A percentile compares a stretch with the other conserved stretches of the same genome.
Evolutionary conservation across 2,113 vertebrate species (phyloP).

Genomic region (Paedocypris sp.): DNA sequence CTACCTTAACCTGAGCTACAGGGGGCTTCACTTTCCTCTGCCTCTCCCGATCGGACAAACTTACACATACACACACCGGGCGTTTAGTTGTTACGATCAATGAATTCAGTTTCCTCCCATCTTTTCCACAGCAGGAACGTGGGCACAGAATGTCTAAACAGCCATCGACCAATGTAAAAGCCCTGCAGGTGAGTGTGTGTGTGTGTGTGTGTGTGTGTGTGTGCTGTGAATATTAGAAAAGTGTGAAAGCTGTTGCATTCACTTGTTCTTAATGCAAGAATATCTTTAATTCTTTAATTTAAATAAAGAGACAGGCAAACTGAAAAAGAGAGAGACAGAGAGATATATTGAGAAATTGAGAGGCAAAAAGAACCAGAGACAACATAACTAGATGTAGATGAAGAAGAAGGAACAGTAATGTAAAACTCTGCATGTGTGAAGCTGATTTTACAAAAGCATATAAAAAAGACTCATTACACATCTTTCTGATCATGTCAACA

Average conservation of each 20-base stretch:
- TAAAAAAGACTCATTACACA: too few relatives aligned
- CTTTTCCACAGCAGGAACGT: constrained; percentile 48
- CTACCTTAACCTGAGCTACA: constrained; percentile 50
- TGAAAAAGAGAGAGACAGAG: too few relatives aligned
- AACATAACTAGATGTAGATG: too few relatives aligned
- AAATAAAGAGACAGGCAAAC: too few relatives aligned
- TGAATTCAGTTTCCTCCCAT: constrained; percentile 38
- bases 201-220: background rate
- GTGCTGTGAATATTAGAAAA: background rate
- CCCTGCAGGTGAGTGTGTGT: constrained; percentile 82
- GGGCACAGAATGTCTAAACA: constrained; percentile 82
- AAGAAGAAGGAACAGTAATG: too few relatives aligned
- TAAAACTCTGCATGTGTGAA: too few relatives aligned
- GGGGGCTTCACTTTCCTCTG: constrained; percentile 29
- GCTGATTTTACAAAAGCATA: too few relatives aligned
- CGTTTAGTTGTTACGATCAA: constrained; percentile 31
- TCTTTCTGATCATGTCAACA: too few relatives aligned
- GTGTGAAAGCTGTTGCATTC: background rate
- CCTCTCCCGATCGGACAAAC: background rate
- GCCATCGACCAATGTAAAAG: constrained; percentile 86
- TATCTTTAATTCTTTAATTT: too few relatives aligned
- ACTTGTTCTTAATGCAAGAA: background rate
- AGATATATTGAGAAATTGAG: too few relatives aligned
- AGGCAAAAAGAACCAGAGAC: too few relatives aligned
- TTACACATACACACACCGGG: constrained; percentile 9